Evolutionary conservation across 2,113 vertebrate species (phyloP).

Genomic region (Pongo pygmaeus): DNA sequence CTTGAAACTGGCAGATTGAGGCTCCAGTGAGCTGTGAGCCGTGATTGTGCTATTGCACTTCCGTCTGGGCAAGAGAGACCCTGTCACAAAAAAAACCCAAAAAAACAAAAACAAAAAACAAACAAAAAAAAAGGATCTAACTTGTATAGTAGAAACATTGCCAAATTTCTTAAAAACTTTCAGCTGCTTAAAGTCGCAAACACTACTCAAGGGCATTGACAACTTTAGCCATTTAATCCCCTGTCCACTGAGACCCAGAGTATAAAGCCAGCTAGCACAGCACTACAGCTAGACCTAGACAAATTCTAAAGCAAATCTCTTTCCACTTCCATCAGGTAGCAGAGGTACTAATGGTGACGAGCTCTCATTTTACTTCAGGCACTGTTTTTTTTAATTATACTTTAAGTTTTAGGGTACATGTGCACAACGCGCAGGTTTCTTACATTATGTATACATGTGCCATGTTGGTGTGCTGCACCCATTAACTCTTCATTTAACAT

Average conservation of each 20-base stretch:
- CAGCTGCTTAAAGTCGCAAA: not conserved
- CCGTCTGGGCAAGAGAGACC: too few species aligned
- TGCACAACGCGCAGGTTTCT: too few species aligned
- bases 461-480: too few species aligned
- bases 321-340: not conserved
- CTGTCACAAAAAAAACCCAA: too few species aligned
- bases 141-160: not conserved
- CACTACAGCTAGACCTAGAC: rapidly evolving
- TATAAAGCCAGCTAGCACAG: rapidly evolving
- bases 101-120: too few species aligned
- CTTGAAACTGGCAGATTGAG: too few species aligned
- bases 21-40: too few species aligned
- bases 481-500: too few species aligned
- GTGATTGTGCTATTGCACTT: too few species aligned
- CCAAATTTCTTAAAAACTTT: not conserved
- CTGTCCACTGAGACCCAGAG: not conserved
- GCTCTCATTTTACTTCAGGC: not conserved
- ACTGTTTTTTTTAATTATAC: not conserved
- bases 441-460: too few species aligned
- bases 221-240: not conserved
- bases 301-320: not conserved
- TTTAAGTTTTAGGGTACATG: too few species aligned
- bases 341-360: not conserved
- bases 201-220: not conserved
- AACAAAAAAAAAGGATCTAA: not conserved